Evolutionary conservation across 2,797 vertebrate genomes (phyloP).

Genomic region (Alcedo atthis): DNA sequence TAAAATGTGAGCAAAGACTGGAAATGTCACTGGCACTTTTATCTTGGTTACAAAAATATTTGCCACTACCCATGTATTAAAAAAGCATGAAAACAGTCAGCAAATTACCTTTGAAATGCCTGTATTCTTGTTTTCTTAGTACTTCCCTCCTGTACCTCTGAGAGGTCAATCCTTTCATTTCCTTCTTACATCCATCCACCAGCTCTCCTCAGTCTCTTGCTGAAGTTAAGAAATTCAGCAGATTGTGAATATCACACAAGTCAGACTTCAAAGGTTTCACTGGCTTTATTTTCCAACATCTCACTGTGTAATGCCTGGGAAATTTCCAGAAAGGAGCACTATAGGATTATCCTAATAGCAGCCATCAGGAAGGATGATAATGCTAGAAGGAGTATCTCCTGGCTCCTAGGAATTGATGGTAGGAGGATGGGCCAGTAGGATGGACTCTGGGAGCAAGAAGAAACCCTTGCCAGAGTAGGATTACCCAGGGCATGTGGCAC

Average conservation of each 20-base stretch:
- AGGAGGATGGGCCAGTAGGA: background rate
- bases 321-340: background rate
- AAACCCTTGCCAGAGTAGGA: background rate
- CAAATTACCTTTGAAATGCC: background rate
- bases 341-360: background rate
- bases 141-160: background rate
- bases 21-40: background rate
- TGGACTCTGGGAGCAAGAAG: background rate
- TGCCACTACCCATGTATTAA: background rate
- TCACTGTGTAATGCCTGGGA: background rate
- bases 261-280: background rate
- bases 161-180: background rate
- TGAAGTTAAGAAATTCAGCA: background rate
- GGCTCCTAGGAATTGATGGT: background rate
- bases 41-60: background rate
- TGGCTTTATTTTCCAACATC: background rate
- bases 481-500: no score
- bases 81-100: background rate
- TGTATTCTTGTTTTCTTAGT: background rate
- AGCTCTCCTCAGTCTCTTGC: background rate
- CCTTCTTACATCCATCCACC: background rate
- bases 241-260: background rate
- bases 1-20: background rate
- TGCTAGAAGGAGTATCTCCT: background rate
- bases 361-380: background rate